Conservation (phyloP, 2,888 invertebrate species). For the Leucophora obtusa region DNA sequence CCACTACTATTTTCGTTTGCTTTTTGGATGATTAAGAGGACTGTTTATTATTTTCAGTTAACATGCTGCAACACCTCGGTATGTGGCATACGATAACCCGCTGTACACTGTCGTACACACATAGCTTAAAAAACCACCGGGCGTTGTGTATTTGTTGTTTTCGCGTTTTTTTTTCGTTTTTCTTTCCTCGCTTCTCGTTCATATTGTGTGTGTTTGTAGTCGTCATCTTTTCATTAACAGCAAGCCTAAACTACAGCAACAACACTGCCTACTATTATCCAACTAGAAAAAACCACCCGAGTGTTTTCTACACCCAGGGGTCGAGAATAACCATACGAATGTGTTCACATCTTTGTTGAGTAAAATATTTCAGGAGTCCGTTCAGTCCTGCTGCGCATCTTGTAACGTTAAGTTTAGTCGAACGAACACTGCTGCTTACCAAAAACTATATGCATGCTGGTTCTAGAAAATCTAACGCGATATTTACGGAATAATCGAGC, state of each 20-base stretch:
- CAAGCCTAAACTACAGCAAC: conserved; percentile 22
- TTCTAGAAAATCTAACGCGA: conserved; percentile 35
- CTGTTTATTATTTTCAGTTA: conserved; percentile 48
- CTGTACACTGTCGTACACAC: conserved; percentile 64
- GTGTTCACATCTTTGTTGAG: conserved; percentile 61
- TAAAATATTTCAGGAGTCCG: conserved; percentile 74
- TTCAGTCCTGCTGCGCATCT: conserved; percentile 79
- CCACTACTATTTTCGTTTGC: neutral
- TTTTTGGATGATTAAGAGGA: neutral
- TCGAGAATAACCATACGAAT: conserved; percentile 61
- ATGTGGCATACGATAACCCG: conserved; percentile 66
- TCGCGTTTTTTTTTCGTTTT: conserved; percentile 45
- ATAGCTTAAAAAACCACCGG: conserved; percentile 12
- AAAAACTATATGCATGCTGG: conserved; percentile 57
- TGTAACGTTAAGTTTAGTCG: conserved; percentile 75
- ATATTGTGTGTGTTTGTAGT: conserved; percentile 18
- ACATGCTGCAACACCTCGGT: conserved; percentile 54
- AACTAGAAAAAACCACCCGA: conserved; percentile 56
- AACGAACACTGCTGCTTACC: conserved; percentile 65
- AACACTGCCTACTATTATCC: conserved; percentile 16
- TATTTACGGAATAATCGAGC: conserved; percentile 43
- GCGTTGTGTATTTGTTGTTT: conserved; percentile 37
- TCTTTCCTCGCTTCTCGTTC: conserved; percentile 50
- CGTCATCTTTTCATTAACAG: conserved; percentile 55
- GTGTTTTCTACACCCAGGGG: conserved; percentile 56